Evolutionary conservation across 2,113 vertebrate genomes (phyloP), one percentile per base, ranked within the genome.

Genomic region (Rhinoptilus africanus): DNA sequence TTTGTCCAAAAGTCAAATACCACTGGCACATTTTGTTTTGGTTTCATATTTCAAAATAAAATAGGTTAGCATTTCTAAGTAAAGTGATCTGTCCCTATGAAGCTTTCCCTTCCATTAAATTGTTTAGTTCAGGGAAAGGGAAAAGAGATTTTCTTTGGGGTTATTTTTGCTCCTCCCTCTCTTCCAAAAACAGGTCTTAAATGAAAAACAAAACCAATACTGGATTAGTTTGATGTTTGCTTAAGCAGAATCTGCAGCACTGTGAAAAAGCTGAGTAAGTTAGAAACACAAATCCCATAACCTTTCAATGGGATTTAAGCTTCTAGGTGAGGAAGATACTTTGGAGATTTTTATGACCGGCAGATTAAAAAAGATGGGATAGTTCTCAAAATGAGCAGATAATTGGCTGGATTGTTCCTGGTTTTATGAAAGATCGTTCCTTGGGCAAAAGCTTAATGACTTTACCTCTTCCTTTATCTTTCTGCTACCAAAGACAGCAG

Each of bases 321-420:
- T 74, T 51, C 23, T 54, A 43, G 20, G 28, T 41, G 32, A 95
- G n/a, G 15, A 89, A 75, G 16, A 59, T 68, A 22, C 21, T 75
- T 89, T 68, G 23, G 62, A 79, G 66, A 64, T 73, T 54, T 18
- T 43, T 93, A 35, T 14, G 26, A 64, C 23, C 51, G 39, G 39
- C n/a, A 85, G 62, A 88, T 48, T 43, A 89, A 91, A 88, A 91
- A n/a, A 9, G 13, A 39, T 4, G 5, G 11, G 22, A 23, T 32
- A n/a, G 16, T 85, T 89, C 89, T 75, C 57, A 85, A 90, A 79
- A 94, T 51, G 8, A 94, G 56, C 15, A 88, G 92, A 68, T 68
- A 82, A 85, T 54, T 67, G 37, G 4, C 27, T 11, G 43, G 35
- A 54, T 68, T 72, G 13, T 60, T 93, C 8, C 34, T 71, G 18